Base-by-base conservation (phyloP, 1,140 invertebrate species). In the Brachionus rubens region DNA sequence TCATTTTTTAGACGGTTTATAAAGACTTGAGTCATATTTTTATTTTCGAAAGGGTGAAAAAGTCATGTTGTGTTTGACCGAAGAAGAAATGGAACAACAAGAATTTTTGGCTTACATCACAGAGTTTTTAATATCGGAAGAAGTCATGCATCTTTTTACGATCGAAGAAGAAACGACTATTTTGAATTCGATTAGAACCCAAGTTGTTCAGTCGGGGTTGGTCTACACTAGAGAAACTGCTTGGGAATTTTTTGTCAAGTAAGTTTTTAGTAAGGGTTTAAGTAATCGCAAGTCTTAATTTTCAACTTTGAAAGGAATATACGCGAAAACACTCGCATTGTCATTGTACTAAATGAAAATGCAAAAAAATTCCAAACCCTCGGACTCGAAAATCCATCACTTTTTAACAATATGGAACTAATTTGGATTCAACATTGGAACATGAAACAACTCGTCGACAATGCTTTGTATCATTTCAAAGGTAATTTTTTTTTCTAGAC, bases 241-340 rank as follows among this genome's bases (percentile, higher is more conserved):
- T 5, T 85, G 84, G 84, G 81, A 85, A 75, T 85, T 84, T 79
- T 85, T 85, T 79, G 75, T 85, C 36, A 82, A 79, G 82, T 83
- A 78, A 68, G 76, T 30, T 68, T 10, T 54, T 41, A n/a, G 0
- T 0, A 50, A 10, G 10, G 28, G n/a, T 40, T 5, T 1, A 41
- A 10, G 52, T 75, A 1, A 12, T 41, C 5, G 5, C n/a, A n/a
- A n/a, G n/a, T n/a, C n/a, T n/a, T n/a, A n/a, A n/a, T n/a, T n/a
- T n/a, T n/a, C n/a, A n/a, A n/a, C n/a, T n/a, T n/a, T n/a, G n/a
- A 52, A 48, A 80, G 83, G 59, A 83, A 81, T 77, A 82, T 85
- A 28, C 79, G 81, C 6, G 82, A 81, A 77, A 85, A 85, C 76
- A 83, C 83, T 77, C 80, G 82, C 9, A 78, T 84, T 6, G 81